Percentiles rank a stretch among this genome's conserved stretches.
Evolutionary conservation across 2,888 invertebrate species (phyloP).

Genomic region (Scrobipalpa costella): DNA sequence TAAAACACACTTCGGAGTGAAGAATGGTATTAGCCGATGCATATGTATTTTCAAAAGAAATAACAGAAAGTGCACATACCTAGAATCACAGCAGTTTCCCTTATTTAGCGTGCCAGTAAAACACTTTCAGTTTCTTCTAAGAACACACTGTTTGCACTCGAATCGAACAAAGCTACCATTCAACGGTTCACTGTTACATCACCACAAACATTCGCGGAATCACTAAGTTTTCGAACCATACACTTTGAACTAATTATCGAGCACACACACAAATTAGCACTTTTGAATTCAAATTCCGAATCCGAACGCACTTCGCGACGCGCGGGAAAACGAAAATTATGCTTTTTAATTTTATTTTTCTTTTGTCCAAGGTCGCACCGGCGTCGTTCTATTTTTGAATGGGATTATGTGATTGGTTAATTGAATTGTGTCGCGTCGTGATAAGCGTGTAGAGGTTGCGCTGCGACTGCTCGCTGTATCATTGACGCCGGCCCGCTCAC

Average conservation of each 20-base stretch:
- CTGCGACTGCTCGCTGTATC: constrained; percentile 67
- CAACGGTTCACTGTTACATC: constrained; percentile 64
- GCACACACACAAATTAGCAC: constrained; percentile 40
- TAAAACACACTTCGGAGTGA: not conserved
- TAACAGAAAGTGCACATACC: constrained; percentile 48
- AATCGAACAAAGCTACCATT: constrained; percentile 60
- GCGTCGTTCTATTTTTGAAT: constrained; percentile 43
- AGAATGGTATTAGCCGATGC: constrained; percentile 22
- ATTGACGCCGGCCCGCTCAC: constrained; percentile 69
- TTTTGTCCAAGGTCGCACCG: constrained; percentile 29
- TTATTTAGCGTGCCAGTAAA: constrained; percentile 56
- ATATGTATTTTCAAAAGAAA: not conserved
- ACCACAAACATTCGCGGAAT: constrained; percentile 64
- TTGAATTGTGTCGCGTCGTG: constrained; percentile 64
- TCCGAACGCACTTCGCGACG: constrained; percentile 25
- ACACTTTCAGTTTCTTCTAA: constrained; percentile 62
- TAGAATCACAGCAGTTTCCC: constrained; percentile 43
- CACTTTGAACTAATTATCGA: constrained; percentile 53
- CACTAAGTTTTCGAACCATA: constrained; percentile 46
- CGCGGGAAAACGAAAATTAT: constrained; percentile 24
- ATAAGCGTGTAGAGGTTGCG: constrained; percentile 72
- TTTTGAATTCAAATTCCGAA: constrained; percentile 31
- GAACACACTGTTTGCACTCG: constrained; percentile 59
- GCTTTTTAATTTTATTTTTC: constrained; percentile 11
- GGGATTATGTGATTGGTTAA: constrained; percentile 60